Evolutionary conservation across 2,797 vertebrate species (phyloP).

Genomic region (Rhynchotus rufescens): DNA sequence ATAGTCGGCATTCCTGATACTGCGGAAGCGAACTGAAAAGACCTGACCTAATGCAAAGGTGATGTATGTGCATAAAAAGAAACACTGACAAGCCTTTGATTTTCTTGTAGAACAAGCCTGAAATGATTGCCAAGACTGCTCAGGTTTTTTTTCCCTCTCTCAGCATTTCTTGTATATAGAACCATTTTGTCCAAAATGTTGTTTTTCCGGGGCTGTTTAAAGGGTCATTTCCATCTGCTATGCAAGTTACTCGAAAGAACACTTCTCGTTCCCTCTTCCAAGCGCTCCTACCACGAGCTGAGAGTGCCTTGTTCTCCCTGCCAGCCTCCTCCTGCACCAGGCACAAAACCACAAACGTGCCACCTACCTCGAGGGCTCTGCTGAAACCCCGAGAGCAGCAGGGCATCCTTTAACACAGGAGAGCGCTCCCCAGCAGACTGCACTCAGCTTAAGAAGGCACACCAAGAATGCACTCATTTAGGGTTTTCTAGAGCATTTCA

Average conservation of each 20-base stretch:
- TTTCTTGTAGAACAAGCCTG: constrained; percentile 52
- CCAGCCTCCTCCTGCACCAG: background rate
- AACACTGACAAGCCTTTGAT: constrained; percentile 60
- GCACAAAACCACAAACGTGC: background rate
- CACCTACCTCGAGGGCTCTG: background rate
- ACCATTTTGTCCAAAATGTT: constrained; percentile 17
- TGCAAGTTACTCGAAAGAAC: background rate
- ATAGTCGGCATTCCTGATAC: background rate
- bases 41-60: constrained; percentile 45
- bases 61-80: constrained; percentile 63
- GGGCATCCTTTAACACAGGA: background rate
- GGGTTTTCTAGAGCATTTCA: background rate
- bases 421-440: rapidly evolving
- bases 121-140: constrained; percentile 25
- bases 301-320: background rate
- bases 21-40: background rate
- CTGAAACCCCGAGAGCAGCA: background rate
- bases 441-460: background rate
- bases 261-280: background rate
- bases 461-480: background rate
- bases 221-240: constrained; percentile 22
- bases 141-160: background rate
- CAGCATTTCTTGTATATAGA: background rate
- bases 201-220: constrained; percentile 1
- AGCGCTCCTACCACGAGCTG: background rate